Evolutionary conservation across 1,140 invertebrate genomes (phyloP), one percentile per base, ranked within the genome.

Genomic region (Belonocnema kinseyi): DNA sequence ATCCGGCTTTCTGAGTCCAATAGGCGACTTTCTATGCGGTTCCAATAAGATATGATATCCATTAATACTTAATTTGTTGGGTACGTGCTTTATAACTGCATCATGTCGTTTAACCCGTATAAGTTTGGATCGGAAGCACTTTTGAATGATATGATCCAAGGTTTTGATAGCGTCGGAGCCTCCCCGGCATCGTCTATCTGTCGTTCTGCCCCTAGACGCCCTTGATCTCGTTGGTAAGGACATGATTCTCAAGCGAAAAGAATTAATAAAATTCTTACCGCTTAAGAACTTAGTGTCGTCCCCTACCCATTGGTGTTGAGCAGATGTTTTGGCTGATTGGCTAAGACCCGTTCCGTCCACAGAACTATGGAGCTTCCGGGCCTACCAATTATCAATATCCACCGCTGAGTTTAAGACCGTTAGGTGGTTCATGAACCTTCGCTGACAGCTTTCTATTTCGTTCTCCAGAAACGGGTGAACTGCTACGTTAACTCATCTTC

Each of bases 51-150:
- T 83, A 3, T 14, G 71, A 12, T 52, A 80, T 12, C 78, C 76
- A 19, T 51, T 53, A 3, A 61, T 14, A 13, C 66, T n/a, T 7
- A 86, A 50, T 6, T 52, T 53, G 2, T 6, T 16, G 0, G 70
- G 73, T 0, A 88, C 11, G 3, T 52, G 73, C n/a, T 75, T 77
- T 11, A n/a, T 58, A 1, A 88, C 54, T 1, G 79, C 80, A 61
- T 89, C 54, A 51, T 92, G 90, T 5, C 89, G 77, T 11, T 80
- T 46, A 3, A 90, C 84, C 0, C 88, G 76, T 1, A 85, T 86
- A 4, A 85, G 85, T 75, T 91, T 88, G 0, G 88, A 89, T 50
- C 89, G 72, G 26, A 78, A 78, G 75, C 90, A 92, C 8, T 74
- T 75, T 72, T 91, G 89, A 8, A 91, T 82, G 14, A 86, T 78